These are phyloP conservation scores for Drosophila ficusphila DNA, from an alignment of 1,140 invertebrate genomes.

Conservation along the genomic window DNA sequence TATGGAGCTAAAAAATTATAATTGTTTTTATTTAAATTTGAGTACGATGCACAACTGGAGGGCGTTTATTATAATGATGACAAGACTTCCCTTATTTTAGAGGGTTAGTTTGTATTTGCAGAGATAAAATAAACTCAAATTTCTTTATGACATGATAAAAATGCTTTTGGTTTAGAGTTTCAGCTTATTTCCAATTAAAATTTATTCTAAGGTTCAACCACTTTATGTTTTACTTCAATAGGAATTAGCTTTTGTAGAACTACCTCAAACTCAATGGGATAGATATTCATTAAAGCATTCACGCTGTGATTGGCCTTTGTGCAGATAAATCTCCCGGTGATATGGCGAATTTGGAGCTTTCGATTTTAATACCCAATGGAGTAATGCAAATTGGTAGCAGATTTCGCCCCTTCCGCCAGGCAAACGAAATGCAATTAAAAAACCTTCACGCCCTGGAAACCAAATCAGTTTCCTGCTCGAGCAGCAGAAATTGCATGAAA, in stretches of 20 bases:
- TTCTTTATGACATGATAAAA: no score
- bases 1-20: background rate
- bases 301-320: conserved; percentile 34
- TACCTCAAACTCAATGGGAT: conserved; percentile 45
- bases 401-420: background rate
- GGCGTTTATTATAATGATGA: background rate
- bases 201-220: no score
- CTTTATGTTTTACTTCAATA: background rate
- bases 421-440: conserved; percentile 44
- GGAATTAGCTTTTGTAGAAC: conserved; percentile 44
- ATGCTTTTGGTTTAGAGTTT: no score
- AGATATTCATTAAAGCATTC: conserved; percentile 14
- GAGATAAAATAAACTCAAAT: no score
- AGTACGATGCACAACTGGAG: background rate
- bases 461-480: conserved; percentile 53
- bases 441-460: conserved; percentile 43
- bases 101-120: background rate
- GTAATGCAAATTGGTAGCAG: conserved; percentile 33
- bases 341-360: conserved; percentile 10
- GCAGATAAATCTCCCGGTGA: conserved; percentile 10
- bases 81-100: background rate
- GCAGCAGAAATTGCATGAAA: conserved; percentile 70
- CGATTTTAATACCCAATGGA: conserved; percentile 24
- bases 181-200: no score
- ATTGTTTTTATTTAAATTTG: conserved; percentile 7